phyloP scores from a whole-genome alignment of 1,140 invertebrate species.

The Hycleus cichorii region DNA sequence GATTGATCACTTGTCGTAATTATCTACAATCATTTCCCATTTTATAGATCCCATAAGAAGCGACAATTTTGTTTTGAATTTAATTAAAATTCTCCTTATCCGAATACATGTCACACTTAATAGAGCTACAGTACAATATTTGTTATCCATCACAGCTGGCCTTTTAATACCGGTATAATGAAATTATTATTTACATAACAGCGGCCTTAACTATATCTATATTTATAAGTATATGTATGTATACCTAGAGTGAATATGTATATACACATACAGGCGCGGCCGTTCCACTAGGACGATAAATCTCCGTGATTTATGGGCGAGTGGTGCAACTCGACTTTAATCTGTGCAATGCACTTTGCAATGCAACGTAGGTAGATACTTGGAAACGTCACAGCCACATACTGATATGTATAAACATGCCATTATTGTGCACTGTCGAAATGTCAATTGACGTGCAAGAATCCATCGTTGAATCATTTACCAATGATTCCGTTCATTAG shows the following conservation, averaged over 20 bases:
- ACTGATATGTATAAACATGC: too few species aligned
- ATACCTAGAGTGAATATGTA: too few species aligned
- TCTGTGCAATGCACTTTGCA: conserved; percentile 21
- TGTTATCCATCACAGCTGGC: conserved; percentile 17
- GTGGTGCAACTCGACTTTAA: conserved; percentile 18
- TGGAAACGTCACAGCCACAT: too few species aligned
- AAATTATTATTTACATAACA: conserved; percentile 27
- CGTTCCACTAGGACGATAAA: conserved; percentile 20
- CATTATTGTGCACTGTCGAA: too few species aligned
- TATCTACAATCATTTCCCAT: too few species aligned
- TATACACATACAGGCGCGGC: conserved; percentile 18
- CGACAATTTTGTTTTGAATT: neutral
- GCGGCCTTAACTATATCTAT: neutral
- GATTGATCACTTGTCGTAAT: too few species aligned
- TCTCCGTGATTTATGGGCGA: conserved; percentile 20
- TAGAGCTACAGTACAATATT: conserved; percentile 14
- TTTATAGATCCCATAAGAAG: too few species aligned
- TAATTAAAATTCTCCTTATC: conserved; percentile 12
- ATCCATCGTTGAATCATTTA: neutral
- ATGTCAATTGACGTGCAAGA: too few species aligned
- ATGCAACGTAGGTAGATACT: too few species aligned
- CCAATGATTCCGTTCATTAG: conserved; percentile 6
- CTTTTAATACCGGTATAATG: conserved; percentile 21
- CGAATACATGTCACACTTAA: conserved; percentile 11
- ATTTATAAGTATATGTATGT: too few species aligned